phyloP scores from a whole-genome alignment of 2,797 vertebrate species.

The Enteromius unitaeniatus region DNA sequence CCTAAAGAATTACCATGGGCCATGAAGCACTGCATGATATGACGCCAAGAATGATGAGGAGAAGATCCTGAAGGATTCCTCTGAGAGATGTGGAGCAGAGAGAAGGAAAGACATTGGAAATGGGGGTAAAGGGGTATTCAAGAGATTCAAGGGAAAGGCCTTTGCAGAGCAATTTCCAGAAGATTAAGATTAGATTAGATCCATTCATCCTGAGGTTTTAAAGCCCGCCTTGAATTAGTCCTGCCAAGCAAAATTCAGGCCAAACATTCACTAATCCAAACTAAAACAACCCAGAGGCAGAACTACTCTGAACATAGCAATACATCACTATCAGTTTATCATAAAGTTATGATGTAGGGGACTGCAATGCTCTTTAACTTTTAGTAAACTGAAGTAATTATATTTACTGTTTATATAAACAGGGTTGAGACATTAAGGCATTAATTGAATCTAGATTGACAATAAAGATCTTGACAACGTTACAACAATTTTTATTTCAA shows the following conservation, averaged over 20 bases:
- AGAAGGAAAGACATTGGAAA: slow-evolving; percentile 14
- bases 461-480: too few relatives aligned
- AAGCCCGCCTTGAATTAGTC: slow-evolving; percentile 37
- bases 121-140: not conserved
- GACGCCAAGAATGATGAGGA: slow-evolving; percentile 59
- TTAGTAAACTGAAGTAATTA: not conserved
- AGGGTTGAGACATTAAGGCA: too few relatives aligned
- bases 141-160: slow-evolving; percentile 25
- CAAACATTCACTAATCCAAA: slow-evolving; percentile 25
- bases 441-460: too few relatives aligned
- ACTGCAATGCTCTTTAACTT: not conserved
- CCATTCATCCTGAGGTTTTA: slow-evolving; percentile 55
- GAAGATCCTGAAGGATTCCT: slow-evolving; percentile 49
- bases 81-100: slow-evolving; percentile 26
- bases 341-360: too few relatives aligned
- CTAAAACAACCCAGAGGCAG: slow-evolving; percentile 9
- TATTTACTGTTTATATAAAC: not conserved
- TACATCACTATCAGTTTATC: not conserved
- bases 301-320: not conserved
- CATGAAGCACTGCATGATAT: slow-evolving; percentile 66
- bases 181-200: slow-evolving; percentile 70
- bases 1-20: slow-evolving; percentile 68
- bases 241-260: slow-evolving; percentile 54
- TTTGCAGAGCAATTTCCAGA: slow-evolving; percentile 66
- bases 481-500: not conserved